These are phyloP conservation scores for Tetraodon nigroviridis DNA, from an alignment of 2,113 vertebrate genomes.

Conservation along the genomic window DNA sequence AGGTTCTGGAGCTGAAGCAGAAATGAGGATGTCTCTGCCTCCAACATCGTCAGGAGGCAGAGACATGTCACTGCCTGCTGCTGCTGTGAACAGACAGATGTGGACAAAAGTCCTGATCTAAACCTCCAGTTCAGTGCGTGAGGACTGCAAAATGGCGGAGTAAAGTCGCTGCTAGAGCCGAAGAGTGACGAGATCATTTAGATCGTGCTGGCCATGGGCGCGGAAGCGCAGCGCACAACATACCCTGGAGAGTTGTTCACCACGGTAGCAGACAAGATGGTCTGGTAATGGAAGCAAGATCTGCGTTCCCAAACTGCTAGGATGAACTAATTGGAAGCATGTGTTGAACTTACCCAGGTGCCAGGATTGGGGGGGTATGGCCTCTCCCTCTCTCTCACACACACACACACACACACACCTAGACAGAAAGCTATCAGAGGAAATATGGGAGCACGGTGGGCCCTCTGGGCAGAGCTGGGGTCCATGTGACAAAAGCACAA, in stretches of 20 bases:
- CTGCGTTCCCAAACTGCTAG: background rate
- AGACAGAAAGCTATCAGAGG: background rate
- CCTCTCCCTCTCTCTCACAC: no score
- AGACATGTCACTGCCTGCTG: no score
- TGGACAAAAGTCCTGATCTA: no score
- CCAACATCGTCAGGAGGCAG: no score
- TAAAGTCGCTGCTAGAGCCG: background rate
- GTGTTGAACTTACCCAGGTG: background rate
- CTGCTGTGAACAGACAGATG: no score
- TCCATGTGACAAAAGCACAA: background rate
- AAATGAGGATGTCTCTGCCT: no score
- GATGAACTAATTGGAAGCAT: background rate
- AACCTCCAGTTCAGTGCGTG: no score
- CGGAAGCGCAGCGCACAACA: background rate
- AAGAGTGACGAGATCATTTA: background rate
- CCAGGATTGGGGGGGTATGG: background rate
- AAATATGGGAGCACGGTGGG: background rate
- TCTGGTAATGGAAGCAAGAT: background rate
- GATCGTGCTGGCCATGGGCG: background rate
- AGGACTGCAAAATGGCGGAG: background rate
- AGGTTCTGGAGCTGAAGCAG: no score
- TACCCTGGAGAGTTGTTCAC: background rate
- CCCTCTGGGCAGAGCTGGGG: background rate
- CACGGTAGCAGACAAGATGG: background rate
- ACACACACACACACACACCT: background rate